phyloP scores from a whole-genome alignment of 2,797 vertebrate species.

The Muscicapa striata region DNA sequence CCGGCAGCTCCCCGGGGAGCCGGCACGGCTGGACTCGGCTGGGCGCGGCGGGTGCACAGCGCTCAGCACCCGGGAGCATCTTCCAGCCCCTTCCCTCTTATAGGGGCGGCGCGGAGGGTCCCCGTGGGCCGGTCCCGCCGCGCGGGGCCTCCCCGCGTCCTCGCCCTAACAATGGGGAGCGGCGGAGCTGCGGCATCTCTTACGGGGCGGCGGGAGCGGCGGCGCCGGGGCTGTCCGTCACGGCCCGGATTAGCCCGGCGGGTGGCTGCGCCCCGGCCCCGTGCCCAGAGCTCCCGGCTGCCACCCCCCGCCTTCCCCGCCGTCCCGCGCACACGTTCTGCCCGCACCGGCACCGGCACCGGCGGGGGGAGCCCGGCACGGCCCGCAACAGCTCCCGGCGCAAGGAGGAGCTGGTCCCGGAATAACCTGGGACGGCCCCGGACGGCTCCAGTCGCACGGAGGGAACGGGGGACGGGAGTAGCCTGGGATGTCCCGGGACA shows the following conservation, averaged over 20 bases:
- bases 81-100: constrained; percentile 73
- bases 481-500: neutral
- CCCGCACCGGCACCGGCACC: neutral
- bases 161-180: constrained; percentile 89
- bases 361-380: neutral
- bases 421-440: neutral
- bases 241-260: constrained; percentile 57
- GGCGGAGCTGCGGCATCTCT: constrained; percentile 46
- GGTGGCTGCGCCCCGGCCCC: constrained; percentile 54
- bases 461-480: neutral
- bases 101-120: constrained; percentile 71
- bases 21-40: neutral
- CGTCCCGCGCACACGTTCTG: neutral
- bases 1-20: neutral
- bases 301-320: neutral
- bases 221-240: constrained; percentile 59
- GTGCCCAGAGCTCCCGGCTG: constrained; percentile 11
- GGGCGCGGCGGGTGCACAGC: constrained; percentile 7
- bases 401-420: neutral
- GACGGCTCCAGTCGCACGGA: neutral
- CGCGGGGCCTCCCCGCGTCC: constrained; percentile 73
- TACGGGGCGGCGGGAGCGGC: constrained; percentile 51
- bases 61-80: constrained; percentile 49
- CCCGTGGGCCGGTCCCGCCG: constrained; percentile 76
- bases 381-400: neutral